Evolutionary conservation across 2,888 invertebrate species (phyloP).

Genomic region (Gryllus longicercus): DNA sequence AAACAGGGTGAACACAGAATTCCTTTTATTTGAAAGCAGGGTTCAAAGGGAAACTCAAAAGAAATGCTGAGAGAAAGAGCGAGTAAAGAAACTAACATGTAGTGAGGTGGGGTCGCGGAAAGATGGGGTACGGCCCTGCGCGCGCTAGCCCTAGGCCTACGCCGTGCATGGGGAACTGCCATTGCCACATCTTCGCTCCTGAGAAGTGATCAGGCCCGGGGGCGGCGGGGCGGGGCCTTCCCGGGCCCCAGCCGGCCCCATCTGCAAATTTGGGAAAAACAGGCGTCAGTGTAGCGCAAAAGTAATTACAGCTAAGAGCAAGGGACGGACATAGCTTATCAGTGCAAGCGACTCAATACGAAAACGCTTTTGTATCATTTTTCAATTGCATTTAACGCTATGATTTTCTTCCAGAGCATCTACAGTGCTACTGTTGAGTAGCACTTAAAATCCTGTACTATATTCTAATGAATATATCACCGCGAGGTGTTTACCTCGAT

Average conservation of each 20-base stretch:
- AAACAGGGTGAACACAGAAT: not conserved
- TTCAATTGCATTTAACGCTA: too few species aligned
- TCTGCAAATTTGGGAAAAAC: constrained; percentile 37
- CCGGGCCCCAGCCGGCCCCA: constrained; percentile 36
- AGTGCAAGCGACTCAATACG: not conserved
- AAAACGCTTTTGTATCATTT: too few species aligned
- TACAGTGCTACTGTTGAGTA: too few species aligned
- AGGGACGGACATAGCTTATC: not conserved
- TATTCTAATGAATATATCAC: too few species aligned
- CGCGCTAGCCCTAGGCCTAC: constrained; percentile 29
- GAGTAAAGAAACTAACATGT: constrained; percentile 30
- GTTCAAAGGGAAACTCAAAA: not conserved
- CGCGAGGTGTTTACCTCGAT: too few species aligned
- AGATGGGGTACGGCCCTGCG: constrained; percentile 31
- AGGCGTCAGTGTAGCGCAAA: constrained; percentile 4
- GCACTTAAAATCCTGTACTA: too few species aligned
- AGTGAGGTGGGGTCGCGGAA: constrained; percentile 33
- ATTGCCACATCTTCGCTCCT: constrained; percentile 36
- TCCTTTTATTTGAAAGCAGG: not conserved
- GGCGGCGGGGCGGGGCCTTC: constrained; percentile 30
- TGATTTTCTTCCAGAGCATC: too few species aligned
- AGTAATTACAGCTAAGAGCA: constrained; percentile 5
- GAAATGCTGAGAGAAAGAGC: constrained; percentile 6
- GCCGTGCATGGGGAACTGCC: constrained; percentile 33
- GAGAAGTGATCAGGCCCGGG: constrained; percentile 31